A percentile compares a stretch with the other conserved stretches of the same genome.
Evolutionary conservation across 2,888 invertebrate genomes (phyloP).

Genomic region (Nematopogon swammerdamellus): DNA sequence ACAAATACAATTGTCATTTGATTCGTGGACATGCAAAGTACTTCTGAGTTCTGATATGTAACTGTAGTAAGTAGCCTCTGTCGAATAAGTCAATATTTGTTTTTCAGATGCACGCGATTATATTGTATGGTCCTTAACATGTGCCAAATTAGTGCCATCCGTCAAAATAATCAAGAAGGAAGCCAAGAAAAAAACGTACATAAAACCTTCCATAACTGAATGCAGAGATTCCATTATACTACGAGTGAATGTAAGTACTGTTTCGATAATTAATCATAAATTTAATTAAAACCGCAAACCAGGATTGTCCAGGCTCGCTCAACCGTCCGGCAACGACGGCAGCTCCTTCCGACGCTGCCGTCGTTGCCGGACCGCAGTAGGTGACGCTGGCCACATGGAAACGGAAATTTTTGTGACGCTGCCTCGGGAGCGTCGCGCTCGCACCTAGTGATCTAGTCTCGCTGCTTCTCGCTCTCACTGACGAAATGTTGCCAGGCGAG

Average conservation of each 20-base stretch:
- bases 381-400: not conserved
- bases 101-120: not conserved
- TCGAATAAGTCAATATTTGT: not conserved
- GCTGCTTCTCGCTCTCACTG: too few species aligned
- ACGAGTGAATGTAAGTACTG: not conserved
- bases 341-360: too few species aligned
- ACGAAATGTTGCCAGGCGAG: too few species aligned
- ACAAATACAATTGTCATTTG: not conserved
- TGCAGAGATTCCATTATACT: not conserved
- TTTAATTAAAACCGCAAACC: not conserved
- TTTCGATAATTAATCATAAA: not conserved
- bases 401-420: not conserved
- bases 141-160: not conserved
- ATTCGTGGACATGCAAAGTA: not conserved
- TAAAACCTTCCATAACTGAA: not conserved
- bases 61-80: not conserved
- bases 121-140: not conserved
- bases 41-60: not conserved
- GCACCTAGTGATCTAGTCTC: too few species aligned
- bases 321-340: too few species aligned
- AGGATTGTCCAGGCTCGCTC: too few species aligned
- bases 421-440: not conserved
- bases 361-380: too few species aligned
- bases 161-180: not conserved
- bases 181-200: not conserved